Evolutionary conservation across 2,113 vertebrate species (phyloP).

Genomic region (Anarrhichthys ocellatus): DNA sequence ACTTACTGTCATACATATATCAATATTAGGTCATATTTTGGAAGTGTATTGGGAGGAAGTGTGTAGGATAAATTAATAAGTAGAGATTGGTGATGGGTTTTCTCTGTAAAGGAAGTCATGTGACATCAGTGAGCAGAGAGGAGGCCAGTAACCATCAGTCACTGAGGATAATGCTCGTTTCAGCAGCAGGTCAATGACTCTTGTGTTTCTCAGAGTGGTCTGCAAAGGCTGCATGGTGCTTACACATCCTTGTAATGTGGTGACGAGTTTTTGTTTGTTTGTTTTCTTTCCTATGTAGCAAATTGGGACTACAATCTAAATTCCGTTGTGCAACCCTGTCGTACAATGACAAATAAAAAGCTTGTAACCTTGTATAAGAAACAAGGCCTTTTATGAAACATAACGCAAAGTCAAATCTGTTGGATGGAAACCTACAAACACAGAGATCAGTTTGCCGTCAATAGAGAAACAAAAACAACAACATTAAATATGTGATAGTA

Average conservation of each 20-base stretch:
- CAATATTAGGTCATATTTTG: not conserved
- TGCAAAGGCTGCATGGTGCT: not conserved
- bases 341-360: too few relatives aligned
- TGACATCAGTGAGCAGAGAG: not conserved
- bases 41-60: not conserved
- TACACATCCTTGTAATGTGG: not conserved
- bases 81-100: not conserved
- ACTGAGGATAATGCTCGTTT: conserved; percentile 12
- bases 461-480: not conserved
- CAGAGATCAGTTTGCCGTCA: not conserved
- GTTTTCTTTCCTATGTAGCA: too few relatives aligned
- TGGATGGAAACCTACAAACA: not conserved
- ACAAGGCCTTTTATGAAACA: not conserved
- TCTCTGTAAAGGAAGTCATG: not conserved
- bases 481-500: too few relatives aligned
- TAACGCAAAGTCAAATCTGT: not conserved
- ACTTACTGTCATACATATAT: not conserved
- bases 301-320: too few relatives aligned
- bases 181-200: too few relatives aligned
- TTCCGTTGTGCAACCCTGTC: too few relatives aligned
- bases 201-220: not conserved
- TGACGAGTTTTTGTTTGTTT: too few relatives aligned
- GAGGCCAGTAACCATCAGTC: not conserved
- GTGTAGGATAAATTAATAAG: not conserved
- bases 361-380: not conserved